A percentile compares a stretch with the other conserved stretches of the same genome.
These are phyloP conservation scores for Parapsyche elsis DNA, from an alignment of 1,140 invertebrate genomes.

Conservation along the genomic window DNA sequence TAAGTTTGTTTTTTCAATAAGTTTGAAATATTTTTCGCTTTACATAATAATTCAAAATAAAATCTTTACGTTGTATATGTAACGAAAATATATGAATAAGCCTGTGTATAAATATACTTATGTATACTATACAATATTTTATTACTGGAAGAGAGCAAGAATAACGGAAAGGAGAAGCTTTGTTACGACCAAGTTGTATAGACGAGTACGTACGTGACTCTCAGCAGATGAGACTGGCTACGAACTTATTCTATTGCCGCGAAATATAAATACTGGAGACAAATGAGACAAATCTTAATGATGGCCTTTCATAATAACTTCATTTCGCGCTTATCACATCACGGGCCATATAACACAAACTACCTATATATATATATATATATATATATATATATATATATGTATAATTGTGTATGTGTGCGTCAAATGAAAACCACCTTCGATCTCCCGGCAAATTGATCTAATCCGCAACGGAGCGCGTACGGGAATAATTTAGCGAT, in stretches of 20 bases:
- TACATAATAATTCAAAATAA: too few species aligned
- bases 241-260: conserved; percentile 17
- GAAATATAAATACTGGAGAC: conserved; percentile 4
- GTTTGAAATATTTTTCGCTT: too few species aligned
- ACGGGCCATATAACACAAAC: background rate
- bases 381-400: background rate
- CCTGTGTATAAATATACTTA: background rate
- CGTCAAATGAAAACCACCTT: too few species aligned
- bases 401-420: background rate
- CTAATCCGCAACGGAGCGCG: background rate
- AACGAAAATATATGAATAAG: too few species aligned
- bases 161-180: conserved; percentile 12
- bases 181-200: conserved; percentile 1
- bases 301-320: background rate
- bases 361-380: background rate
- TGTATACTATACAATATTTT: conserved; percentile 14
- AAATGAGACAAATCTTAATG: conserved; percentile 22
- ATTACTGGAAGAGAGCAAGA: background rate
- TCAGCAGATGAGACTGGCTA: background rate
- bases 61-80: too few species aligned
- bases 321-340: background rate
- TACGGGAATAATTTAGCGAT: background rate
- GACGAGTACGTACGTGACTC: conserved; percentile 12
- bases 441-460: background rate
- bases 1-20: too few species aligned